Conservation (phyloP, 2,797 vertebrate species). For the Borostomias antarcticus region DNA sequence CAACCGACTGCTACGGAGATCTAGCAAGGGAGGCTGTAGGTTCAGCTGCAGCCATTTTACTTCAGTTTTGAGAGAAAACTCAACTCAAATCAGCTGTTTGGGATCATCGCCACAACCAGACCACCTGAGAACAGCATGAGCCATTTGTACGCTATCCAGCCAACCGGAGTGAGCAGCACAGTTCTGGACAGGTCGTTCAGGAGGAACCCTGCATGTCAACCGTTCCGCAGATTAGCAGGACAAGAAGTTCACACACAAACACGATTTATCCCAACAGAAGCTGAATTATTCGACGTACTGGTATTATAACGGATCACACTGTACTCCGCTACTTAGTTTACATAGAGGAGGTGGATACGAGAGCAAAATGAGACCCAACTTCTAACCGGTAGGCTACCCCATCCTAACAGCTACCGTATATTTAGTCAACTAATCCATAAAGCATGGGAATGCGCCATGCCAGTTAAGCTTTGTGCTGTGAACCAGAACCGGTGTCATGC, state of each 20-base stretch:
- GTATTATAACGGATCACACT: no score
- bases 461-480: neutral
- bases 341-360: no score
- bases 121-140: neutral
- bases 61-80: no score
- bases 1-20: no score
- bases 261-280: no score
- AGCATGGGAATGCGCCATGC: neutral
- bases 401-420: neutral
- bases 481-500: neutral
- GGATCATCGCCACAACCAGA: neutral
- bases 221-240: neutral
- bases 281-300: no score
- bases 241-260: neutral
- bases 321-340: no score
- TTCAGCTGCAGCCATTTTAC: no score
- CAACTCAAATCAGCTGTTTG: no score
- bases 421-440: neutral
- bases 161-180: neutral
- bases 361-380: no score
- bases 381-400: no score
- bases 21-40: no score
- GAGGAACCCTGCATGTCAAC: neutral
- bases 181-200: neutral
- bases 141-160: neutral